Percentiles rank a stretch among this genome's conserved stretches.
Evolutionary conservation across 1,140 invertebrate genomes (phyloP).

Genomic region (Micrasema minimum): DNA sequence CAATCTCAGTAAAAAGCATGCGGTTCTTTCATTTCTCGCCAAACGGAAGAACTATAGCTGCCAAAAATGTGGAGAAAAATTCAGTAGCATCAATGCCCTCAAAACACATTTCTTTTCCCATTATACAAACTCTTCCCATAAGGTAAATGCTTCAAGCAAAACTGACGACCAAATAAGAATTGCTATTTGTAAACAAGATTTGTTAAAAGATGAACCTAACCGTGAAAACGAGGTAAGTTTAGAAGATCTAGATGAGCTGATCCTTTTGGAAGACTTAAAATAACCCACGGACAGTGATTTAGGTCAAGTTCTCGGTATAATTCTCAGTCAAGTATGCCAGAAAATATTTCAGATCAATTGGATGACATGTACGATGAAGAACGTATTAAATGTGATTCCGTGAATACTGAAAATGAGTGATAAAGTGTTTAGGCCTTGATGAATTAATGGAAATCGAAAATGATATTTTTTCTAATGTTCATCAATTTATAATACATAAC

Average conservation of each 20-base stretch:
- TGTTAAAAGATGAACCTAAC: background rate
- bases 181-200: background rate
- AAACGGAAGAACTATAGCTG: constrained; percentile 7
- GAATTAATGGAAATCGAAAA: constrained; percentile 8
- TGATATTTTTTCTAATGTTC: too few species aligned
- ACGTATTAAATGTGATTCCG: background rate
- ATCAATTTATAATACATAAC: too few species aligned
- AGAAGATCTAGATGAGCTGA: constrained; percentile 16
- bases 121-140: background rate
- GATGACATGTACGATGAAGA: constrained; percentile 12
- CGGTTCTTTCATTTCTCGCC: constrained; percentile 10
- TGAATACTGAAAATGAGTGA: constrained; percentile 21
- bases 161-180: background rate
- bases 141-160: background rate
- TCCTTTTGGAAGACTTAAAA: constrained; percentile 6
- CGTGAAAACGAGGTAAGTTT: constrained; percentile 11
- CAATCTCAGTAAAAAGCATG: constrained; percentile 7
- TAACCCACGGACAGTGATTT: background rate
- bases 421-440: constrained; percentile 13
- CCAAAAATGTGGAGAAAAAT: constrained; percentile 13
- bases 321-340: constrained; percentile 4
- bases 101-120: constrained; percentile 18
- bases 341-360: constrained; percentile 8
- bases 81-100: constrained; percentile 2
- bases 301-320: background rate